Base-by-base conservation (phyloP, 2,888 invertebrate species). In the Stegophylla sp. region DNA sequence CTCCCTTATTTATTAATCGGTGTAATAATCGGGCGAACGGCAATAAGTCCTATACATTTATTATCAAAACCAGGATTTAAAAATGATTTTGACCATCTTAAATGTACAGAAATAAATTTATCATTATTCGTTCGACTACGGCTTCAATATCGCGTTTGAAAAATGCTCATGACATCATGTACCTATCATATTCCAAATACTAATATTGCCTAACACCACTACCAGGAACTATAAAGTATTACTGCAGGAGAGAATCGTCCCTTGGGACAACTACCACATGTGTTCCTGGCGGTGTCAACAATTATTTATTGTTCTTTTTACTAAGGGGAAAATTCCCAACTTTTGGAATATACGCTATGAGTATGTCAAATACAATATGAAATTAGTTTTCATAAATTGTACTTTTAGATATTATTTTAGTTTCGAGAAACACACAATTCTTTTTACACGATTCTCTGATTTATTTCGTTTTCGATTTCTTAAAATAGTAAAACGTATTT, bases 281-380 rank as follows among this genome's bases (percentile, higher is more conserved):
- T 79, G 79, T 79, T 79, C 79, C 75, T 51, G 64, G 79, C 59
- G 79, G 71, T 71, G 79, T 79, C 79, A 79, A 79, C 79, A 79
- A 79, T 79, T 79, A 79, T 79, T 79, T 79, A 79, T 79, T 69
- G 79, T 79, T 69, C 20, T 71, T 67, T 71, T 71, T 59, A 23
- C 61, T 9, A 61, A 79, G 71, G 79, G 79, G 79, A 71, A 79
- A 71, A 79, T 71, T 3, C 34, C 69, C 69, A 71, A 79, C 79
- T 77, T 77, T 45, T 17, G 45, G 41, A 51, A 61, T 51, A 51
- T 26, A 23, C 23, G 34, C 23, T 59, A 43, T 45, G 61, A 43
- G 67, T 76, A 43, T 61, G 45, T 67, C 20, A 61, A 23, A 69
- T 79, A 71, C 53, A 61, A 69, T 48, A 59, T 53, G 69, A 79